Percentiles rank a stretch among this genome's conserved stretches.
These are phyloP conservation scores for Zootoca vivipara DNA, from an alignment of 2,113 vertebrate species.

Conservation along the genomic window DNA sequence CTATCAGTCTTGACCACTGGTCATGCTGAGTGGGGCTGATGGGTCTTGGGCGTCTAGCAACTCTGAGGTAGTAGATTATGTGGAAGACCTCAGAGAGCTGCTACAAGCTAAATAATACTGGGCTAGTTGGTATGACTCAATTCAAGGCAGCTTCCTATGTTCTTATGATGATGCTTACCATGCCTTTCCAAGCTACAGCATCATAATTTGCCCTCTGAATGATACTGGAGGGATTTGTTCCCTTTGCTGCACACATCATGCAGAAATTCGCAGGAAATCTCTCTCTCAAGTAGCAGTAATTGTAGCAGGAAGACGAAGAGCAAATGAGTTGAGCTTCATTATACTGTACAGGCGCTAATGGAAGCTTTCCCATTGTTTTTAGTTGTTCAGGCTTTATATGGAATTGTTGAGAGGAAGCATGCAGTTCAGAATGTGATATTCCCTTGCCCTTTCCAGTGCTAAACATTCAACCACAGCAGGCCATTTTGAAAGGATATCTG, in stretches of 20 bases:
- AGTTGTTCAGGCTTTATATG: not conserved
- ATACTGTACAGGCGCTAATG: not conserved
- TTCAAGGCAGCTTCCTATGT: not conserved
- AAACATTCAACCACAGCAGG: not conserved
- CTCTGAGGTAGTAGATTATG: too few relatives aligned
- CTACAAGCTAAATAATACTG: not conserved
- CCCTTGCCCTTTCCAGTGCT: not conserved
- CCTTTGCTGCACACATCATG: not conserved
- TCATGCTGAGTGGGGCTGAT: too few relatives aligned
- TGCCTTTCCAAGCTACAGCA: not conserved
- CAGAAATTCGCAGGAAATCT: not conserved
- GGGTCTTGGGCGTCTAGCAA: too few relatives aligned
- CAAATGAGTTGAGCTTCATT: not conserved
- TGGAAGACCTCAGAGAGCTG: too few relatives aligned
- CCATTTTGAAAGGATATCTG: constrained; percentile 3
- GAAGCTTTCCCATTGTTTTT: not conserved
- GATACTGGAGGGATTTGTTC: not conserved
- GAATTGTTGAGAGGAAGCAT: not conserved
- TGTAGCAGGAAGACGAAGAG: not conserved
- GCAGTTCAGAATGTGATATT: not conserved
- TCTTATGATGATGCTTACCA: not conserved
- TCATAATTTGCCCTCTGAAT: not conserved
- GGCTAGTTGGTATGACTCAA: not conserved
- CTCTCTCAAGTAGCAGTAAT: not conserved
- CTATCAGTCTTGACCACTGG: too few relatives aligned